Evolutionary conservation across 2,888 invertebrate species (phyloP), one percentile per base, ranked within the genome.

Genomic region (Oxyteleia sp.): DNA sequence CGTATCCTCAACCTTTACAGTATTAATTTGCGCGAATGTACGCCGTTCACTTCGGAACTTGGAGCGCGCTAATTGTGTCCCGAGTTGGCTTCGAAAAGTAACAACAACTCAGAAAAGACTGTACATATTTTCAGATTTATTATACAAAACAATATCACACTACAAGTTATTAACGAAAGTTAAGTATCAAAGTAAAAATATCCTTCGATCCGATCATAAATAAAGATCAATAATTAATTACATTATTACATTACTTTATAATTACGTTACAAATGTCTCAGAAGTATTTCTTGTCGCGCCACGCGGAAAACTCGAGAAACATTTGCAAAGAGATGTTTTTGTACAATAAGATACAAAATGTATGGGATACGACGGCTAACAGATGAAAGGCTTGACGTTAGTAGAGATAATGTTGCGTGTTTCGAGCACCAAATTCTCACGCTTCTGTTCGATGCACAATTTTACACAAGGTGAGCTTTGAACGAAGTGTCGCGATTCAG

Each of bases 241-340:
- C 3, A 7, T 32, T 10, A 90, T 90, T 90, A 90, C 82, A 88
- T 87, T 90, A 90, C 89, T 92, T 89, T 88, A 88, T 89, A 89
- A 82, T 76, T 88, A 91, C 91, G 91, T 93, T 93, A 90, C 92
- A 92, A 93, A 92, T 92, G 90, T 92, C 90, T 93, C 93, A 87
- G 81, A 89, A 87, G 90, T 91, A 90, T 81, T 83, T 75, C 76
- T 78, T 10, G 53, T 38, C 63, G 35, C 45, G 38, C 72, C 13
- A 13, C 20, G 29, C 26, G 47, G 81, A 84, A 75, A 74, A 91
- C 90, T 90, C 88, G 87, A 89, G 92, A 93, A 92, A 92, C 90
- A 89, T 92, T 93, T 91, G 91, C 92, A 92, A 93, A 90, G 91
- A 86, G 43, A 13, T 47, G 8, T 29, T 26, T 69, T 66, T 76